These are phyloP conservation scores for Parambassis ranga DNA, from an alignment of 2,797 vertebrate genomes.

Conservation along the genomic window DNA sequence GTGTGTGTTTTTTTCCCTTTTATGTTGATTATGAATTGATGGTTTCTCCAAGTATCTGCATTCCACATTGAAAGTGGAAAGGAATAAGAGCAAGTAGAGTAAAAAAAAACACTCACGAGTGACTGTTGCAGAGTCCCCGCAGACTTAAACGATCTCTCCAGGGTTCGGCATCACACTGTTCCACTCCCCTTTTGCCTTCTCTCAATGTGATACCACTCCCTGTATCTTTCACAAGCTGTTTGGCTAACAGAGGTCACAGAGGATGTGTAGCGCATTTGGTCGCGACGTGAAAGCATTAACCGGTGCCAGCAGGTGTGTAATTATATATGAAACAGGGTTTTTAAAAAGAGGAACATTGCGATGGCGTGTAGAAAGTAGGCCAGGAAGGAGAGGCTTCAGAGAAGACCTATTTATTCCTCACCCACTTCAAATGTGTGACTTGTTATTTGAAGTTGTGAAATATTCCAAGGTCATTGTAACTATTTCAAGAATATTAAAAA, in stretches of 20 bases:
- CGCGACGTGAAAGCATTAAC: conserved; percentile 64
- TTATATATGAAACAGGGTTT: conserved; percentile 72
- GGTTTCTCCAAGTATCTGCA: background rate
- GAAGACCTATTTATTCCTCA: conserved; percentile 73
- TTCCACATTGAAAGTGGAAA: conserved; percentile 41
- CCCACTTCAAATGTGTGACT: conserved; percentile 60
- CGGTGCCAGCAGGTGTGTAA: conserved; percentile 73
- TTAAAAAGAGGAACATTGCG: conserved; percentile 45
- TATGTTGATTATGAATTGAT: background rate
- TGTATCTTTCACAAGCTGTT: conserved; percentile 69
- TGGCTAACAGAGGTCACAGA: conserved; percentile 62
- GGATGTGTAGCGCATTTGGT: conserved; percentile 65
- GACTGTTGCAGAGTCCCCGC: conserved; percentile 5
- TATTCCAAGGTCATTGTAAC: conserved; percentile 56
- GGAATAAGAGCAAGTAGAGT: too few relatives aligned
- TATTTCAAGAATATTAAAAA: conserved; percentile 69
- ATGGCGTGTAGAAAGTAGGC: conserved; percentile 64
- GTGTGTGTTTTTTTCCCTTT: conserved; percentile 1
- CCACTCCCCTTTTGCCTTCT: conserved; percentile 32
- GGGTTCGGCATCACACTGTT: conserved; percentile 24
- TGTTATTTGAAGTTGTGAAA: conserved; percentile 59
- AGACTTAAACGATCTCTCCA: conserved; percentile 34
- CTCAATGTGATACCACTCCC: conserved; percentile 42
- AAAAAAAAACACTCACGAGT: conserved; percentile 34
- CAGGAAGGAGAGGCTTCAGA: conserved; percentile 52